A percentile compares a stretch with the other conserved stretches of the same genome.
phyloP scores from a whole-genome alignment of 2,113 vertebrate species.

The Coreoperca whiteheadi region DNA sequence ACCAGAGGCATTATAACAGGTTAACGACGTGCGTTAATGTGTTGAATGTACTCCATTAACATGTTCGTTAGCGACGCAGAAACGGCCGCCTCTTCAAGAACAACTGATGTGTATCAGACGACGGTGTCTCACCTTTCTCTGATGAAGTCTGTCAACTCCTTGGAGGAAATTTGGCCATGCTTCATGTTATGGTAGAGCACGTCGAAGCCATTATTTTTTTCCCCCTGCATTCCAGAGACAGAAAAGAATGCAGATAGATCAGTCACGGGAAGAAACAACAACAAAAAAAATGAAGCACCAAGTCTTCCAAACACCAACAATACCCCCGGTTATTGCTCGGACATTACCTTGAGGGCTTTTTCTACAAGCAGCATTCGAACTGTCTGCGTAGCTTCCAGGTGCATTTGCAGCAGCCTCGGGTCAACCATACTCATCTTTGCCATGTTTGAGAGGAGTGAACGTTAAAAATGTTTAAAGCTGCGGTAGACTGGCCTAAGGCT shows the following conservation, averaged over 20 bases:
- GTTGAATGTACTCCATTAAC: not conserved
- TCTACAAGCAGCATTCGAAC: slow-evolving; percentile 65
- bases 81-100: not conserved
- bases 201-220: slow-evolving; percentile 98
- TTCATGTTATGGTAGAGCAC: slow-evolving; percentile 99
- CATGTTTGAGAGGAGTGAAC: slow-evolving; percentile 49
- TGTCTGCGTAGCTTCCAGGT: slow-evolving; percentile 68
- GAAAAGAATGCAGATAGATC: slow-evolving; percentile 14
- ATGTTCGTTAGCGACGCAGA: not conserved
- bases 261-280: not conserved
- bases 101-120: not conserved
- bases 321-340: not conserved
- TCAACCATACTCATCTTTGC: slow-evolving; percentile 75
- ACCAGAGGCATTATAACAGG: not conserved
- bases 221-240: slow-evolving; percentile 86
- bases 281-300: too few species aligned
- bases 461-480: not conserved
- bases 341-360: slow-evolving; percentile 58
- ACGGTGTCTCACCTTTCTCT: slow-evolving; percentile 91
- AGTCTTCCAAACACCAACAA: not conserved
- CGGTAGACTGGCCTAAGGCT: not conserved
- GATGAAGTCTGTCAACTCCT: slow-evolving; percentile 97
- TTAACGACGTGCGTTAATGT: slow-evolving; percentile 16
- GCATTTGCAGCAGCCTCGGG: slow-evolving; percentile 69
- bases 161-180: slow-evolving; percentile 96